Base-by-base conservation (phyloP, 2,113 vertebrate species). In the Pitta sordida region DNA sequence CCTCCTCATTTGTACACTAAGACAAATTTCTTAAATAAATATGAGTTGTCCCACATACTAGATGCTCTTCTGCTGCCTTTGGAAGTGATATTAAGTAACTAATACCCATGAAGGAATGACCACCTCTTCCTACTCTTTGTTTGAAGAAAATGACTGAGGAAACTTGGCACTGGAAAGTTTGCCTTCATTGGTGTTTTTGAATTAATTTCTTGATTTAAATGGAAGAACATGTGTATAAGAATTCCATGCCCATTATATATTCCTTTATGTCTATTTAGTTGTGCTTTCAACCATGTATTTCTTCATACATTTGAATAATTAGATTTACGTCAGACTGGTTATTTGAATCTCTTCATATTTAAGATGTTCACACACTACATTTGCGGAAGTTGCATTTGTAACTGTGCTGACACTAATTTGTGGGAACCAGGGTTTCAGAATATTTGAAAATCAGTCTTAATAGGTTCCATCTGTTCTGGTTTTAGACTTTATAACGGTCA, bases 341-440 rank as follows among this genome's bases (percentile, higher is more conserved):
- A 29, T 64, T 89, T 55, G 9, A 58, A 76, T 73, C 9, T 53
- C 37, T 44, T 89, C 7, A 29, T 55, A 23, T 71, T 68, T 83
- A 73, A 87, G 29, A 26, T 74, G 23, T 12, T 69, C 9, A 41
- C 18, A 19, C 3, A 22, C 6, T 67, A 71, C 0, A 0, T 64
- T 79, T 91, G 23, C 10, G 44, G 9, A 58, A 26, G 15, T n/a
- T 78, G 26, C 10, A 26, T n/a, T 52, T 62, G 22, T 65, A 56
- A 65, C 27, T 49, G 24, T 63, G 11, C 11, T 70, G 43, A 55
- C 8, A 11, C 1, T 22, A n/a, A 51, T 51, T 46, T 86, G 16
- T 56, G 36, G n/a, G 11, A 64, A 10, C 0, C 22, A 56, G 12
- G 6, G 17, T 59, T 76, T 76, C 44, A 43, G 24, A 41, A 32